phyloP scores from a whole-genome alignment of 2,113 vertebrate species.

The Setophaga petechia region DNA sequence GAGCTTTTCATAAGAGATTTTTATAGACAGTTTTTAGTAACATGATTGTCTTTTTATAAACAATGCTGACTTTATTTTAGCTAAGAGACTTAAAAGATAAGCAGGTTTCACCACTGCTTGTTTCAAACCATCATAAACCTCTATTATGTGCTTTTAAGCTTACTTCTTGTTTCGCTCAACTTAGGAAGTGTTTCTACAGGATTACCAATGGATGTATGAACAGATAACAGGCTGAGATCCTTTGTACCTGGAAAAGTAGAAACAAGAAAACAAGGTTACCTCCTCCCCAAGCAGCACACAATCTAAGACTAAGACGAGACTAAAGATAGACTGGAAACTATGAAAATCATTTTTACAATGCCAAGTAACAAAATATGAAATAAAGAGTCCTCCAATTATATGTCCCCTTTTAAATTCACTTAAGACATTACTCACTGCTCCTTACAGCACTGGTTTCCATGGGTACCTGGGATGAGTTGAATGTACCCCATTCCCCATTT shows the following conservation, averaged over 20 bases:
- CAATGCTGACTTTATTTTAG: neutral
- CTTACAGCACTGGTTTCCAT: neutral
- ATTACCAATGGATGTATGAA: neutral
- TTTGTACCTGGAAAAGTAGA: neutral
- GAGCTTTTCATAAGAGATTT: neutral
- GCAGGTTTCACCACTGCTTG: neutral
- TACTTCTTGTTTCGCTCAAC: neutral
- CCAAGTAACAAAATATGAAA: neutral
- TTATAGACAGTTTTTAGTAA: neutral
- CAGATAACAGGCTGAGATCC: neutral
- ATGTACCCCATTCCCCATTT: neutral
- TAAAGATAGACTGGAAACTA: neutral
- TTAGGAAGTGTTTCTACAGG: neutral
- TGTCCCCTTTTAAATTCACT: neutral
- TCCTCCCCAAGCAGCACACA: neutral
- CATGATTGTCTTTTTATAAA: neutral
- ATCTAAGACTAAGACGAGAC: neutral
- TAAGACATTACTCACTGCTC: neutral
- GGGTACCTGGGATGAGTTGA: neutral
- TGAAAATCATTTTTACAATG: neutral
- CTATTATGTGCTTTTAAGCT: neutral
- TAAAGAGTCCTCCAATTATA: neutral
- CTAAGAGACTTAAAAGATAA: neutral
- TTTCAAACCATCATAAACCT: neutral
- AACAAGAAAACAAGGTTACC: neutral